Conservation (phyloP, 2,113 vertebrate genomes). For the Chlorodrepanis virens region DNA sequence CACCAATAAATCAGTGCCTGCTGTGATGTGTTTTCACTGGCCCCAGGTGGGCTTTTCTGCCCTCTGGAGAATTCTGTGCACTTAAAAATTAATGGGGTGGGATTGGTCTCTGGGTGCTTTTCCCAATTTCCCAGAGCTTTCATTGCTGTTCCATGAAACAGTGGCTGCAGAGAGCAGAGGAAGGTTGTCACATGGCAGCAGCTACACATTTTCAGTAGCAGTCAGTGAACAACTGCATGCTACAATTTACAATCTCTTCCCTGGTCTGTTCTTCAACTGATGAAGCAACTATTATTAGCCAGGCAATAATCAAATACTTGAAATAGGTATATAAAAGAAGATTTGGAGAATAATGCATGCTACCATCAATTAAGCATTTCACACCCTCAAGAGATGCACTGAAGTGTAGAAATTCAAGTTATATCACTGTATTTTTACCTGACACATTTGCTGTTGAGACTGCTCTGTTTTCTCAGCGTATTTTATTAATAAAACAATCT, state of each 20-base stretch:
- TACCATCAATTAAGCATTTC: conserved; percentile 41
- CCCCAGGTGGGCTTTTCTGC: neutral
- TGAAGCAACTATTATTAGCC: conserved; percentile 71
- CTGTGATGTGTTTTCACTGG: neutral
- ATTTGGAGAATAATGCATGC: conserved; percentile 46
- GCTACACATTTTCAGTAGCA: conserved; percentile 42
- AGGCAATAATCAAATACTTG: conserved; percentile 74
- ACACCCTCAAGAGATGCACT: neutral
- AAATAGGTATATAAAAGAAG: conserved; percentile 68
- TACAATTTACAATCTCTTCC: conserved; percentile 47
- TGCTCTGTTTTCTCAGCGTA: neutral
- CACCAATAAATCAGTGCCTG: neutral
- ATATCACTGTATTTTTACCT: conserved; percentile 30
- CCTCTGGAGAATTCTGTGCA: neutral
- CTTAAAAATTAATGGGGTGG: neutral
- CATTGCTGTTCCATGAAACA: conserved; percentile 33
- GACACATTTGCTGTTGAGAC: conserved; percentile 12
- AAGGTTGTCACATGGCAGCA: conserved; percentile 5
- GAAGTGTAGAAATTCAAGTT: conserved; percentile 36
- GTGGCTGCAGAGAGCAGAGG: conserved; percentile 23
- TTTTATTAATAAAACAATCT: conserved; percentile 4
- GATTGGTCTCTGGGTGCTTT: conserved; percentile 11
- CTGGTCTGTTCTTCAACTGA: conserved; percentile 61
- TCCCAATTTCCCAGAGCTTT: conserved; percentile 25
- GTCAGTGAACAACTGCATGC: conserved; percentile 49